Evolutionary conservation across 2,888 invertebrate genomes (phyloP).

Genomic region (Sphaerophoria rueppellii): DNA sequence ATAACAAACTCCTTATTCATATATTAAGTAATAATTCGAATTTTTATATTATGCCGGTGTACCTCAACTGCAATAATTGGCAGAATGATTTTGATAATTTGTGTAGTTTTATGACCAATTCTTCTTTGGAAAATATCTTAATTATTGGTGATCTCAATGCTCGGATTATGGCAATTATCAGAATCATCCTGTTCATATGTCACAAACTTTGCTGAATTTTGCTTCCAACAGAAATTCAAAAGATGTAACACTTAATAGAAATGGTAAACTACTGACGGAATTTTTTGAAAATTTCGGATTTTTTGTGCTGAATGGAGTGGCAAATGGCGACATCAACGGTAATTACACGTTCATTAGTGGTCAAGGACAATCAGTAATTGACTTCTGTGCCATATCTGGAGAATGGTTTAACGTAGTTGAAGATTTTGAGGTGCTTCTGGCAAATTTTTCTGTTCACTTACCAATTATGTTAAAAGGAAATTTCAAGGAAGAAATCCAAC

Average conservation of each 20-base stretch:
- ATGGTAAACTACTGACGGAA: background rate
- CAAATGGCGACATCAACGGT: too few species aligned
- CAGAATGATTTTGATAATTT: conserved; percentile 1
- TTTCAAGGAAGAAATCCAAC: too few species aligned
- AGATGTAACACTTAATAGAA: background rate
- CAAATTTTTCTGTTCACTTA: too few species aligned
- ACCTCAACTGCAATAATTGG: conserved; percentile 4
- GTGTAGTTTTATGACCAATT: background rate
- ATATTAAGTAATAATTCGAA: background rate
- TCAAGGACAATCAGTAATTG: too few species aligned
- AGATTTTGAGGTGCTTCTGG: too few species aligned
- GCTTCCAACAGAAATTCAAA: background rate
- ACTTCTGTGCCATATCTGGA: too few species aligned
- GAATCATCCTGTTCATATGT: background rate
- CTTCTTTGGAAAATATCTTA: background rate
- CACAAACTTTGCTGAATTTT: background rate
- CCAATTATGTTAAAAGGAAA: too few species aligned
- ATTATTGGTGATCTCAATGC: background rate
- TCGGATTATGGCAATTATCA: background rate
- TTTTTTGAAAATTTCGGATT: background rate
- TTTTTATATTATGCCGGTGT: background rate
- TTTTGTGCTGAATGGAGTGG: too few species aligned
- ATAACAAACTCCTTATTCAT: background rate
- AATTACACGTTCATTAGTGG: too few species aligned
- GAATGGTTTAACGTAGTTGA: too few species aligned